These are phyloP conservation scores for Terrapene triunguis DNA, from an alignment of 2,113 vertebrate species.

Conservation along the genomic window DNA sequence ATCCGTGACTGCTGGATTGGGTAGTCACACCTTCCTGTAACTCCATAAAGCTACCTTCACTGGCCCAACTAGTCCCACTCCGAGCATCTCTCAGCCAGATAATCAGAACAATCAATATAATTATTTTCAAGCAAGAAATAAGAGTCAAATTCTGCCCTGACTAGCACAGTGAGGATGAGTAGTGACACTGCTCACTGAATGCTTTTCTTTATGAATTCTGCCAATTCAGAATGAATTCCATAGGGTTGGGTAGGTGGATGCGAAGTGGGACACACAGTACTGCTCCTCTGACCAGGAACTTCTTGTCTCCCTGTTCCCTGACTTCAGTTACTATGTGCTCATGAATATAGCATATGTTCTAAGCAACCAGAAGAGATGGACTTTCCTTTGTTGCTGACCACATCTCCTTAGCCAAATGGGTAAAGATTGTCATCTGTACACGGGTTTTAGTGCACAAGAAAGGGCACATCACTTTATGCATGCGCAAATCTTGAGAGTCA, in stretches of 20 bases:
- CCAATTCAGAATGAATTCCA: neutral
- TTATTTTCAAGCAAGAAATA: too few relatives aligned
- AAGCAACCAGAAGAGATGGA: neutral
- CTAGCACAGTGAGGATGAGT: neutral
- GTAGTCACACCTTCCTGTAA: neutral
- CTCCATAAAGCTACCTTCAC: neutral
- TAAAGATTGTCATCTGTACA: neutral
- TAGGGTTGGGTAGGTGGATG: rapidly evolving
- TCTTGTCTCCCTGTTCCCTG: neutral
- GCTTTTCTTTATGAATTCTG: rapidly evolving
- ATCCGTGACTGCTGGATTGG: rapidly evolving
- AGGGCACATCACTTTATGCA: rapidly evolving
- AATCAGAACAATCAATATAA: neutral
- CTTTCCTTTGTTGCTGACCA: neutral
- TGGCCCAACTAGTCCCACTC: neutral
- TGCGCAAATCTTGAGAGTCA: neutral
- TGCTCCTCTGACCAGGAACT: neutral
- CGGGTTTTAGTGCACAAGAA: neutral
- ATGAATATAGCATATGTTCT: neutral
- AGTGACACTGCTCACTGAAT: rapidly evolving
- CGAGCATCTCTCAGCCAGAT: rapidly evolving
- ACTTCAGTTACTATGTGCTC: neutral
- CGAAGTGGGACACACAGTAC: rapidly evolving
- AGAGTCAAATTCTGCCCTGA: rapidly evolving
- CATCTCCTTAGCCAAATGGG: rapidly evolving